Evolutionary conservation across 2,888 invertebrate species (phyloP).

Genomic region (Vannuccia rotundouncinata): DNA sequence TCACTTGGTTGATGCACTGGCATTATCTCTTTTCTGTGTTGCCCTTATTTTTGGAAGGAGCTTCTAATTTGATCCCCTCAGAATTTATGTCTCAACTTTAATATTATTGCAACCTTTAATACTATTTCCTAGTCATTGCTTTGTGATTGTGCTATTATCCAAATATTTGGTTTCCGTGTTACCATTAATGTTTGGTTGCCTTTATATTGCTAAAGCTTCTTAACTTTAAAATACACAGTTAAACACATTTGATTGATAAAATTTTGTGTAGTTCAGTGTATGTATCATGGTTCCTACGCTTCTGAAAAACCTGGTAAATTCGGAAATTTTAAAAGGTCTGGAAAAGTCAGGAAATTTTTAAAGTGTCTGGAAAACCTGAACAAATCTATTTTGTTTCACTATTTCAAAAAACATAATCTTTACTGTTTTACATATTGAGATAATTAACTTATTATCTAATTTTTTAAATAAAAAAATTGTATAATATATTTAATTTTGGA

Average conservation of each 20-base stretch:
- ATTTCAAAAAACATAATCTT: no score
- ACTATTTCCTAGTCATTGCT: conserved; percentile 4
- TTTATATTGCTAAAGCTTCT: conserved; percentile 9
- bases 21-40: conserved; percentile 19
- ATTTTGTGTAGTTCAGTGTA: conserved; percentile 15
- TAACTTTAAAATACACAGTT: conserved; percentile 4
- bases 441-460: no score
- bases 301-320: no score
- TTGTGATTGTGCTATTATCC: neutral
- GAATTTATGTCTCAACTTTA: neutral
- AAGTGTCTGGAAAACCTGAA: no score
- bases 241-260: neutral
- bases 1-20: conserved; percentile 20
- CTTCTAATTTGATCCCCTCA: neutral
- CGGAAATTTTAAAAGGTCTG: no score
- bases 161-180: conserved; percentile 6
- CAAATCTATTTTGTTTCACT: no score
- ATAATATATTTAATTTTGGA: no score
- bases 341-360: no score
- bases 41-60: neutral
- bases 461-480: no score
- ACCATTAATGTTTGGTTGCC: conserved; percentile 15
- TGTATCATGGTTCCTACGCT: no score
- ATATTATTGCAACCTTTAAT: conserved; percentile 4
- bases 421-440: no score